Percentiles rank a stretch among this genome's conserved stretches.
Conservation (phyloP, 2,797 vertebrate species). For the Acanthurus tractus region DNA sequence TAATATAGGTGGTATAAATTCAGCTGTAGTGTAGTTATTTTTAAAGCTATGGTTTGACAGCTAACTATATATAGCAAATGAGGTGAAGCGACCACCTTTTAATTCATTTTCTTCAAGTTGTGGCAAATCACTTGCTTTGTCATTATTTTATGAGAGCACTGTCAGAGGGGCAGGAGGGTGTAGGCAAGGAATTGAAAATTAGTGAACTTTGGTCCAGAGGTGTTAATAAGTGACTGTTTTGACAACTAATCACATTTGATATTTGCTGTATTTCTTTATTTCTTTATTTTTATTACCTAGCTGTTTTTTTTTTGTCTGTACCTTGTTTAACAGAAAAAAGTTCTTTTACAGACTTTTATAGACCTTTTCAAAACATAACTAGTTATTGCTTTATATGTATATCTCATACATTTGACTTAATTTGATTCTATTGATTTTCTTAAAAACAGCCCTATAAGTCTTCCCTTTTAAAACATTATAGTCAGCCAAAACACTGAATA, state of each 20-base stretch:
- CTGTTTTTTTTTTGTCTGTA: neutral
- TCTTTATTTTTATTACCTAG: neutral
- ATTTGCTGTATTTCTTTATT: neutral
- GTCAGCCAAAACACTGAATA: too few relatives aligned
- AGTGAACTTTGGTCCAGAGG: conserved; percentile 18
- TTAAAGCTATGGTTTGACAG: neutral
- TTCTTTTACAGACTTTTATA: neutral
- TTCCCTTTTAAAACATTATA: too few relatives aligned
- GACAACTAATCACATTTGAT: conserved; percentile 8
- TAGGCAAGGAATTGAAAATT: neutral
- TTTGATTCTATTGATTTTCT: too few relatives aligned
- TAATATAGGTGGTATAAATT: neutral
- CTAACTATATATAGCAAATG: neutral
- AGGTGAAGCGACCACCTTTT: conserved; percentile 3
- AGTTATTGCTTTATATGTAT: too few relatives aligned
- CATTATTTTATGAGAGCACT: neutral
- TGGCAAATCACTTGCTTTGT: conserved; percentile 10
- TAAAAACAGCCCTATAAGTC: too few relatives aligned
- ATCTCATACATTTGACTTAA: too few relatives aligned
- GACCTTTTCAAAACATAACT: too few relatives aligned
- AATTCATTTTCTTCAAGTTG: conserved; percentile 12
- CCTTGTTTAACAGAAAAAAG: neutral
- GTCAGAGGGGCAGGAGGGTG: too few relatives aligned
- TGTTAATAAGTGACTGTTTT: neutral
- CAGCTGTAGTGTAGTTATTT: neutral